A percentile compares a stretch with the other conserved stretches of the same genome.
These are phyloP conservation scores for Callaeas wilsoni DNA, from an alignment of 2,113 vertebrate genomes.

Conservation along the genomic window DNA sequence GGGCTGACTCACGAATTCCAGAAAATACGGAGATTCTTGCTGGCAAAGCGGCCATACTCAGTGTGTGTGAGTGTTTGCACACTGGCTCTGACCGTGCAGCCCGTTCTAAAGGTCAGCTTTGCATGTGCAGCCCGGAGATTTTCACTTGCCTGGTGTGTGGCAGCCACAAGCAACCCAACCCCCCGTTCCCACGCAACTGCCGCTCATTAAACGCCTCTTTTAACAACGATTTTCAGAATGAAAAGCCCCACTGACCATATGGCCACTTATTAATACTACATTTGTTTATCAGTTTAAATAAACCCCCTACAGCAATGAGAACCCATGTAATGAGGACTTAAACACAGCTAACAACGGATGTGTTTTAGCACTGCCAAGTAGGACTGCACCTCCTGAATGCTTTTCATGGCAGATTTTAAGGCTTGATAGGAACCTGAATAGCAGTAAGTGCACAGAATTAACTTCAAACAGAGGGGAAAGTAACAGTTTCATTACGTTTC, in stretches of 20 bases:
- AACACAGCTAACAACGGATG: background rate
- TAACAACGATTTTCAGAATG: background rate
- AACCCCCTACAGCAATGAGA: background rate
- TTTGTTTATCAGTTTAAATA: slow-evolving; percentile 10
- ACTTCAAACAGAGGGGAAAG: background rate
- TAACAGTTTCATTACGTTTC: background rate
- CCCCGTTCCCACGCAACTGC: background rate
- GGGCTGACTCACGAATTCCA: background rate
- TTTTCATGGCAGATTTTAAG: background rate
- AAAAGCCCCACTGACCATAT: slow-evolving; percentile 21
- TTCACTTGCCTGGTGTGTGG: background rate
- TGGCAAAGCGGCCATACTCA: background rate
- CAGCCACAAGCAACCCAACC: background rate
- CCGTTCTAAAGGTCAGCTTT: background rate
- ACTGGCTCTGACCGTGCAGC: background rate
- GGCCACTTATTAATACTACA: slow-evolving; percentile 8
- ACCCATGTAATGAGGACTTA: background rate
- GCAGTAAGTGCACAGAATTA: background rate
- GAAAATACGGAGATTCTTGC: background rate
- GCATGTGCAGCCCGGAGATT: background rate
- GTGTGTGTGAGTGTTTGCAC: background rate
- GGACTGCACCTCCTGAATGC: background rate
- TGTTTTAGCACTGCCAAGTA: background rate
- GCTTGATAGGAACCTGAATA: background rate
- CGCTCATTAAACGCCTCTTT: background rate